These are phyloP conservation scores for Rhimphoctona megacephalus DNA, from an alignment of 2,888 invertebrate genomes.

Conservation along the genomic window DNA sequence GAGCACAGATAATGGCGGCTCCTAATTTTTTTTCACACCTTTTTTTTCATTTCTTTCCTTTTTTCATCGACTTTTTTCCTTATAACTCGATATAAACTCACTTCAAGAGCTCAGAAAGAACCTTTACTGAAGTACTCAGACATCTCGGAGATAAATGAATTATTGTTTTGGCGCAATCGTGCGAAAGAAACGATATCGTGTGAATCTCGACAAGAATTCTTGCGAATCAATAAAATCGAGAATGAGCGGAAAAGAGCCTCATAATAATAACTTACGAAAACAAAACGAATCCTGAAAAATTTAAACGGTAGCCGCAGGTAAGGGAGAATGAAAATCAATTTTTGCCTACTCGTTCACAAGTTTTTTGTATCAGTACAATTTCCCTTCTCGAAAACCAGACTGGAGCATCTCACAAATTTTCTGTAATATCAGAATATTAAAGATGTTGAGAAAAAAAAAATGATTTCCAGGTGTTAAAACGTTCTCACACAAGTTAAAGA, in stretches of 20 bases:
- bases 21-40: slow-evolving; percentile 24
- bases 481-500: background rate
- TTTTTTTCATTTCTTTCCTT: background rate
- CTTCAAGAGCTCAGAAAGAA: background rate
- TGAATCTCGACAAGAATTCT: slow-evolving; percentile 23
- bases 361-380: background rate
- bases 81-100: background rate
- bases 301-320: background rate
- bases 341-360: background rate
- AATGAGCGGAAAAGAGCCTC: background rate
- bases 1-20: slow-evolving; percentile 76
- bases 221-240: slow-evolving; percentile 11
- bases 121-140: background rate
- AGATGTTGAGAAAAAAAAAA: background rate
- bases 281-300: background rate
- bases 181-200: slow-evolving; percentile 57
- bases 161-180: slow-evolving; percentile 54
- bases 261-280: slow-evolving; percentile 19
- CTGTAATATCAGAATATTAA: background rate
- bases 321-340: background rate
- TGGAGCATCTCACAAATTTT: background rate
- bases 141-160: slow-evolving; percentile 49
- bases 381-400: background rate
- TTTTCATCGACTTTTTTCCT: slow-evolving; percentile 2
- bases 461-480: background rate